Conservation (phyloP, 2,888 invertebrate species). For the Chloroclysta siterata region DNA sequence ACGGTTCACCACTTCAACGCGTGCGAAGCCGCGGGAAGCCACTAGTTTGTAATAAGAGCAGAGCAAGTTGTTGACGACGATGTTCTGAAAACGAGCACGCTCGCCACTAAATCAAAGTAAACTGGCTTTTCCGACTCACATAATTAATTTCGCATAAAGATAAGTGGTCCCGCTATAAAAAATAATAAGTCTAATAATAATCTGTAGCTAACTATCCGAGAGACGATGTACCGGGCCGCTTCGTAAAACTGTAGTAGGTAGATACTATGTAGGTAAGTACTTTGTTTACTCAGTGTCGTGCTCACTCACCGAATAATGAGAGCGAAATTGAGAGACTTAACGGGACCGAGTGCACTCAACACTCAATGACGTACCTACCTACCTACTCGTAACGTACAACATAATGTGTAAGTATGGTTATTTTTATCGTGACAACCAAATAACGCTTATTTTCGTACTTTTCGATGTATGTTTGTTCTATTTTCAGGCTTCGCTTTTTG, state of each 20-base stretch:
- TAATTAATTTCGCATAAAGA: slow-evolving; percentile 16
- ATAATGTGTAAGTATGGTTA: slow-evolving; percentile 9
- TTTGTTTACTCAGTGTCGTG: slow-evolving; percentile 5
- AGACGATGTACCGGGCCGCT: slow-evolving; percentile 1
- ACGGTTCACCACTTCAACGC: no score
- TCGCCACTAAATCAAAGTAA: slow-evolving; percentile 16
- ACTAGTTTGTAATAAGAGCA: no score
- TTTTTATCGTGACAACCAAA: background rate
- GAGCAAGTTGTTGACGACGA: slow-evolving; percentile 11
- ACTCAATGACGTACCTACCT: slow-evolving; percentile 1
- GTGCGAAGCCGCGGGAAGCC: no score
- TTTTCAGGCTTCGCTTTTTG: background rate
- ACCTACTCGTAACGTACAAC: no score
- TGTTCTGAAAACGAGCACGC: slow-evolving; percentile 10
- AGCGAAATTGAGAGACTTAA: slow-evolving; percentile 22
- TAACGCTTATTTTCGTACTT: background rate
- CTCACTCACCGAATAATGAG: slow-evolving; percentile 21
- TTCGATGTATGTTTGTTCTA: slow-evolving; percentile 1
- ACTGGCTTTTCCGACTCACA: slow-evolving; percentile 16
- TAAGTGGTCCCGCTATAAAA: slow-evolving; percentile 17
- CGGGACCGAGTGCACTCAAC: background rate
- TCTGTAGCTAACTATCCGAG: background rate
- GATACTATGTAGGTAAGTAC: background rate
- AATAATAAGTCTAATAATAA: slow-evolving; percentile 10
- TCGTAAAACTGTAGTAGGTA: background rate